Evolutionary conservation across 2,113 vertebrate species (phyloP).

Genomic region (Pelusios castaneus): DNA sequence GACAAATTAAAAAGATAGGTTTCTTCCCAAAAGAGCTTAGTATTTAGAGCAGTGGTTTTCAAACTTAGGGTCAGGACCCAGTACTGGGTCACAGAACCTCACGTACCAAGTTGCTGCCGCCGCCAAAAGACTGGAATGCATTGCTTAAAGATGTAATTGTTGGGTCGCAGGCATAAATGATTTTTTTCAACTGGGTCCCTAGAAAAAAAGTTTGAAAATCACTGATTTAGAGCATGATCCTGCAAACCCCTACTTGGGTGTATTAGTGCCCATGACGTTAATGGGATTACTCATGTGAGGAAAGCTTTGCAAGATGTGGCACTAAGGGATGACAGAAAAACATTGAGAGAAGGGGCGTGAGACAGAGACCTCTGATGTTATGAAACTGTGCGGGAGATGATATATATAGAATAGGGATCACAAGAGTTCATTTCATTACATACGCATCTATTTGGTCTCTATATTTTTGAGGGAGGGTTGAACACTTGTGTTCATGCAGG

Average conservation of each 20-base stretch:
- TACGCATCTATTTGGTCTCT: neutral
- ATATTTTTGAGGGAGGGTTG: neutral
- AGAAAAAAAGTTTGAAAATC: too few relatives aligned
- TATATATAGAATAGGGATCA: neutral
- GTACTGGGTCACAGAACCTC: too few relatives aligned
- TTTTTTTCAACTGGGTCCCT: too few relatives aligned
- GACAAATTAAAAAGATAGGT: conserved; percentile 26
- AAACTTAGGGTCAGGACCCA: too few relatives aligned
- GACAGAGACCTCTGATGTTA: neutral
- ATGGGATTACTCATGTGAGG: conserved; percentile 30
- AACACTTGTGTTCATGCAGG: accelerated
- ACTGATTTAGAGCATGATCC: conserved; percentile 62
- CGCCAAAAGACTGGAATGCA: too few relatives aligned
- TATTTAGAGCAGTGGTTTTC: too few relatives aligned
- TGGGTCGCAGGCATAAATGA: too few relatives aligned
- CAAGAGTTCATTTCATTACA: neutral
- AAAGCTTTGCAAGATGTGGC: conserved; percentile 29
- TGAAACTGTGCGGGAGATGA: neutral
- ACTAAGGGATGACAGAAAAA: neutral
- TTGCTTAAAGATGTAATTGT: too few relatives aligned
- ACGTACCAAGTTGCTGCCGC: too few relatives aligned
- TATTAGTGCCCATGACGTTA: conserved; percentile 49
- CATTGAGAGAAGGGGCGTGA: neutral
- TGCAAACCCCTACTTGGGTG: conserved; percentile 53
- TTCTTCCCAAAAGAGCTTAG: conserved; percentile 52